These are phyloP conservation scores for Sarcophaga variegata DNA, from an alignment of 2,888 invertebrate species.

Conservation along the genomic window DNA sequence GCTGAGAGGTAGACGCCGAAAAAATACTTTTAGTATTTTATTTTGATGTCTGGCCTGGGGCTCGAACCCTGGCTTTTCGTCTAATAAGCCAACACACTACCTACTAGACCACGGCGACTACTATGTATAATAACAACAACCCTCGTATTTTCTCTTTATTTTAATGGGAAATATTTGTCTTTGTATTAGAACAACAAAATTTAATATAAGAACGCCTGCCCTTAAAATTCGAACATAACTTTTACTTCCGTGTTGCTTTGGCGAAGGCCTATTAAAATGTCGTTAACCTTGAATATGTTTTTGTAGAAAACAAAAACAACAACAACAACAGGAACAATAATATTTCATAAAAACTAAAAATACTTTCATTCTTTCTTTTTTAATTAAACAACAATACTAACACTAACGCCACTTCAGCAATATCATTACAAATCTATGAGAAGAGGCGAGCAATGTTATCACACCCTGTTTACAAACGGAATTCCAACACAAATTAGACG, in stretches of 20 bases:
- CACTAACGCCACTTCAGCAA: conserved; percentile 21
- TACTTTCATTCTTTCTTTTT: neutral
- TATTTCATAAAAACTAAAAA: conserved; percentile 39
- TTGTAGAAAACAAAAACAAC: neutral
- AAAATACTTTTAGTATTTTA: too few species aligned
- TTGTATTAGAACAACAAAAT: too few species aligned
- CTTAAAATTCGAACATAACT: neutral
- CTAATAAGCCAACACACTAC: too few species aligned
- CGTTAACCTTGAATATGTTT: conserved; percentile 62
- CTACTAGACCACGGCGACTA: too few species aligned
- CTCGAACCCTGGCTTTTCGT: too few species aligned
- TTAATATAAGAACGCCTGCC: too few species aligned
- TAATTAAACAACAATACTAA: conserved; percentile 18
- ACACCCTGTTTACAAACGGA: conserved; percentile 43
- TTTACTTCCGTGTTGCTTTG: neutral
- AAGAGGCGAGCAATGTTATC: conserved; percentile 32
- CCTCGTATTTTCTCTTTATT: neutral
- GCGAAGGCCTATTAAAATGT: conserved; percentile 59
- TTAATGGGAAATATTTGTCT: neutral
- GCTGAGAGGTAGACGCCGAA: too few species aligned
- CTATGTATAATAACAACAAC: too few species aligned
- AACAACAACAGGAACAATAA: conserved; percentile 8
- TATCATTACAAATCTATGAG: conserved; percentile 43
- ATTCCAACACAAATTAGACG: conserved; percentile 39
- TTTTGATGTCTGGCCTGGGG: too few species aligned